phyloP scores from a whole-genome alignment of 2,113 vertebrate species.

The Hippocampus mohnikei region DNA sequence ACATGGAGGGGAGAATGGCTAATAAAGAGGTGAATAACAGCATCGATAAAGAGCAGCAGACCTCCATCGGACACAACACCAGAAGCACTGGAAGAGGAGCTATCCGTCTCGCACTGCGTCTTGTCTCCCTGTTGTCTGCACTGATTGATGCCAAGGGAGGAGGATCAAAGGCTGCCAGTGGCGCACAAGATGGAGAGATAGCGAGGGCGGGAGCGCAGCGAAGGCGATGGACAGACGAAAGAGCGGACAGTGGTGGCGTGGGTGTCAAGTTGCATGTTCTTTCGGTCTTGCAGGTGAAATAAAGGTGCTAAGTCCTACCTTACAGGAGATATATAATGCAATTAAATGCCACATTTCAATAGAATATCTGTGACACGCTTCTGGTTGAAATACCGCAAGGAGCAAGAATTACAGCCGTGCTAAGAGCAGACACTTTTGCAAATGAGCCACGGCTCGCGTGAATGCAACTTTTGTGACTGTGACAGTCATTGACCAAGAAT shows the following conservation, averaged over 20 bases:
- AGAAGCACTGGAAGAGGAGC: slow-evolving; percentile 53
- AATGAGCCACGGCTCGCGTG: background rate
- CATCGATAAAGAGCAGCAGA: slow-evolving; percentile 67
- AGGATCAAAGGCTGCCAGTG: slow-evolving; percentile 64
- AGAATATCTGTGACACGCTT: background rate
- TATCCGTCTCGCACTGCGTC: slow-evolving; percentile 43
- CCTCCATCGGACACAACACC: slow-evolving; percentile 58
- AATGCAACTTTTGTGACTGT: background rate
- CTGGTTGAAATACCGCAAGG: background rate
- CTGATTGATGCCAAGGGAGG: slow-evolving; percentile 65
- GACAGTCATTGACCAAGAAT: background rate
- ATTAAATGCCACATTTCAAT: slow-evolving; percentile 3
- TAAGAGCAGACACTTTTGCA: slow-evolving; percentile 1
- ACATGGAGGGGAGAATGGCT: slow-evolving; percentile 22
- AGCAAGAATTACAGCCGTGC: background rate
- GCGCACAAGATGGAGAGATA: slow-evolving; percentile 59
- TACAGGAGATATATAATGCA: background rate
- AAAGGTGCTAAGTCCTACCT: slow-evolving; percentile 47
- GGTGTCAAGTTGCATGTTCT: slow-evolving; percentile 31
- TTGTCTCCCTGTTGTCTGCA: slow-evolving; percentile 53
- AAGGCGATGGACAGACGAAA: slow-evolving; percentile 15
- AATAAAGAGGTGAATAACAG: slow-evolving; percentile 71
- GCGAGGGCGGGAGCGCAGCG: slow-evolving; percentile 24
- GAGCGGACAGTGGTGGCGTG: slow-evolving; percentile 10
- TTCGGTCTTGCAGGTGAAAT: slow-evolving; percentile 34